phyloP scores from a whole-genome alignment of 2,888 invertebrate genomes.

The Pimpla rufipes region DNA sequence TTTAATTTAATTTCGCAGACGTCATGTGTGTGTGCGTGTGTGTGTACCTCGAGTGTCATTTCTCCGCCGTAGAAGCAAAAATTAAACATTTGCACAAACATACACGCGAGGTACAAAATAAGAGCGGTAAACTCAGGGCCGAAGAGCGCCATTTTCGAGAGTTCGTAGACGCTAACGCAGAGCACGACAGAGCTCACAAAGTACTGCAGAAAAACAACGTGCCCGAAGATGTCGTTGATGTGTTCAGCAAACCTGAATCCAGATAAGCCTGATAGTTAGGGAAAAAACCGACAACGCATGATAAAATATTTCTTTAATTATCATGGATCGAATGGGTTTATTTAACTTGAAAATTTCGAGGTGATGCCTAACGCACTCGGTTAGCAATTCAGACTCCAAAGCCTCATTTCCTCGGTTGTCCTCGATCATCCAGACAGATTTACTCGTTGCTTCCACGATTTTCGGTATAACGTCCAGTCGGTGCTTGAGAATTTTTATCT shows the following conservation, averaged over 20 bases:
- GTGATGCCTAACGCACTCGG: conserved; percentile 64
- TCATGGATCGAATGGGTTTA: background rate
- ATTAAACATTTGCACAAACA: conserved; percentile 73
- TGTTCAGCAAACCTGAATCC: conserved; percentile 62
- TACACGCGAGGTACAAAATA: conserved; percentile 68
- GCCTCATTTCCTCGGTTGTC: background rate
- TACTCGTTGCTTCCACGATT: conserved; percentile 36
- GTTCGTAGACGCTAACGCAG: conserved; percentile 73
- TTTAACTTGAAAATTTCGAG: conserved; percentile 65
- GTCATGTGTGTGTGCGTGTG: too few relatives aligned
- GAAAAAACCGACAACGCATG: background rate
- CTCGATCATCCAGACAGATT: conserved; percentile 16
- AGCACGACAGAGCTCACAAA: conserved; percentile 70
- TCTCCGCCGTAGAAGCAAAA: conserved; percentile 68
- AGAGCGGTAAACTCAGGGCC: conserved; percentile 66
- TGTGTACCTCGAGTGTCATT: conserved; percentile 68
- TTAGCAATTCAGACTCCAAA: conserved; percentile 51
- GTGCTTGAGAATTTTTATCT: conserved; percentile 77
- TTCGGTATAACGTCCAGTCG: conserved; percentile 67
- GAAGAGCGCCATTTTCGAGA: conserved; percentile 68
- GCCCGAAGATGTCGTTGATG: conserved; percentile 68
- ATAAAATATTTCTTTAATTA: background rate
- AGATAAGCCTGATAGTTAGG: conserved; percentile 53
- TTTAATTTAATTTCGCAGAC: too few relatives aligned
- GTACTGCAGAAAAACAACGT: conserved; percentile 70